phyloP scores from a whole-genome alignment of 2,113 vertebrate genomes.

The Paralichthys olivaceus region DNA sequence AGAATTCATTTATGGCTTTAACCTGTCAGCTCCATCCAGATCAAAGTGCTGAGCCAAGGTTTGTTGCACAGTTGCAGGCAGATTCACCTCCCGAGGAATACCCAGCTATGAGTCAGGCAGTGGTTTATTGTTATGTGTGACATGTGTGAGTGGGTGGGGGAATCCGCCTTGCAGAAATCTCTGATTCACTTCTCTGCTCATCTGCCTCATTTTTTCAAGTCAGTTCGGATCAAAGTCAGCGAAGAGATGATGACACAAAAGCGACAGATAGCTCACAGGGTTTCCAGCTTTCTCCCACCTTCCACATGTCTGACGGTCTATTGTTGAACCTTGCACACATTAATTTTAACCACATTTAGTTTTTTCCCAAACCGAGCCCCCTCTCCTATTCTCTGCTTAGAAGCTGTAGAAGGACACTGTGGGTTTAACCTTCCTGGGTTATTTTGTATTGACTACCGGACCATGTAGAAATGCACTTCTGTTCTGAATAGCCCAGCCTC shows the following conservation, averaged over 20 bases:
- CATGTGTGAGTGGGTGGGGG: slow-evolving; percentile 40
- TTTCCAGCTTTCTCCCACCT: slow-evolving; percentile 10
- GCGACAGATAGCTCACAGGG: slow-evolving; percentile 2
- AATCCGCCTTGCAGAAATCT: slow-evolving; percentile 25
- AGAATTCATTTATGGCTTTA: slow-evolving; percentile 13
- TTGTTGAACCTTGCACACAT: not conserved
- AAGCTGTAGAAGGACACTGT: slow-evolving; percentile 9
- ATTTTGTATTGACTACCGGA: slow-evolving; percentile 22
- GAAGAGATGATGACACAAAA: slow-evolving; percentile 24
- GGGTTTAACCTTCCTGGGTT: slow-evolving; percentile 11
- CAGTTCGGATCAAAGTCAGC: slow-evolving; percentile 23
- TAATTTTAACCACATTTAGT: not conserved
- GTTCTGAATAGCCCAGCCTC: slow-evolving; percentile 42
- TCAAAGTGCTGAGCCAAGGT: slow-evolving; percentile 47
- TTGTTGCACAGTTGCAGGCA: not conserved
- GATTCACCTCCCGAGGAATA: slow-evolving; percentile 44
- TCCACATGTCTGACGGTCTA: not conserved
- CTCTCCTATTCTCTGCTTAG: not conserved
- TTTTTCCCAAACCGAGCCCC: not conserved
- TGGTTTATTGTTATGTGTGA: slow-evolving; percentile 33
- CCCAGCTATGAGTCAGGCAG: slow-evolving; percentile 61
- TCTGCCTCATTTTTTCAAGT: slow-evolving; percentile 1
- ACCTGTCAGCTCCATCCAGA: slow-evolving; percentile 27
- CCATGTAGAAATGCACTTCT: slow-evolving; percentile 40
- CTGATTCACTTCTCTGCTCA: slow-evolving; percentile 39